phyloP scores from a whole-genome alignment of 2,888 invertebrate species.

The Ichneumoninae sp. region DNA sequence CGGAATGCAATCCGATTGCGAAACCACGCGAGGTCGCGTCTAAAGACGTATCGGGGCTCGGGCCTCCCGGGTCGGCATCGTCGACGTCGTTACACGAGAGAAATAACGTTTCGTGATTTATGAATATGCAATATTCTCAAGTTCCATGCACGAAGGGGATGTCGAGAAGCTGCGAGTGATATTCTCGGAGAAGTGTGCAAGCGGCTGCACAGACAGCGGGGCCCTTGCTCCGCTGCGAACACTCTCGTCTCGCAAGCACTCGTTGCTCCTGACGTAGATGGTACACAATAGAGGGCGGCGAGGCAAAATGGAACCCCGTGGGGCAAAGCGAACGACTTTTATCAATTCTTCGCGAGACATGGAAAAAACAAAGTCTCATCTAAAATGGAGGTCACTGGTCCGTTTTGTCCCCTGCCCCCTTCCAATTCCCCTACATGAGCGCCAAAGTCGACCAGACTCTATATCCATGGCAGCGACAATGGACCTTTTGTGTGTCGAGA shows the following conservation, averaged over 20 bases:
- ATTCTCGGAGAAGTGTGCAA: neutral
- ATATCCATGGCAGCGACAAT: constrained; percentile 67
- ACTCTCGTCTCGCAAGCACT: neutral
- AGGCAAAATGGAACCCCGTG: too few relatives aligned
- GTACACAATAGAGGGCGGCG: neutral
- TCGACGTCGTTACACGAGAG: constrained; percentile 21
- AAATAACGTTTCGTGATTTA: constrained; percentile 38
- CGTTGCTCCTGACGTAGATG: neutral
- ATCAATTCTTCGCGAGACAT: too few relatives aligned
- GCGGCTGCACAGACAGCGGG: neutral
- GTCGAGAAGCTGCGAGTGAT: neutral
- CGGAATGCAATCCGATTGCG: constrained; percentile 23
- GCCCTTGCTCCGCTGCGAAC: neutral
- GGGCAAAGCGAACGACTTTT: too few relatives aligned
- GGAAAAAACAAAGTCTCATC: too few relatives aligned
- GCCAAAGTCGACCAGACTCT: constrained; percentile 1
- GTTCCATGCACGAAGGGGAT: constrained; percentile 23
- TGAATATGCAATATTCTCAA: constrained; percentile 73
- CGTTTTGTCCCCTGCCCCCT: too few relatives aligned
- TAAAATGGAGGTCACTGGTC: too few relatives aligned
- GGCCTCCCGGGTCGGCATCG: neutral
- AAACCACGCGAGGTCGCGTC: constrained; percentile 1
- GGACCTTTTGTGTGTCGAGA: constrained; percentile 67
- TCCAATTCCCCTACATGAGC: neutral
- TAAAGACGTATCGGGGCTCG: constrained; percentile 12